Percentiles rank a stretch among this genome's conserved stretches.
Evolutionary conservation across 2,113 vertebrate species (phyloP).

Genomic region (Ibidorhyncha struthersii): DNA sequence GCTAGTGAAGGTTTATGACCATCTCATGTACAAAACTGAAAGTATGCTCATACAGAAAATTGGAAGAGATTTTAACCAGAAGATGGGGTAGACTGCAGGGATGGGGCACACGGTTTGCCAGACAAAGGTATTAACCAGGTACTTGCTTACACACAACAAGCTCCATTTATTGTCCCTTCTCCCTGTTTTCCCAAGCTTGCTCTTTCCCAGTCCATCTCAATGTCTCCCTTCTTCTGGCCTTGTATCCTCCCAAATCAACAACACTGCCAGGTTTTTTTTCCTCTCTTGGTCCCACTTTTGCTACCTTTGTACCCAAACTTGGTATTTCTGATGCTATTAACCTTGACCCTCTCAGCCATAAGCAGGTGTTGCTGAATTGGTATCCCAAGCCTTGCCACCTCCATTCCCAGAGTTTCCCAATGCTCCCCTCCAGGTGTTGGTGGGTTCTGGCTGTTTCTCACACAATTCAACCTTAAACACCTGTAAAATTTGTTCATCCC

Average conservation of each 20-base stretch:
- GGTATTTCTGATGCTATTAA: background rate
- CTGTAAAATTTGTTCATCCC: background rate
- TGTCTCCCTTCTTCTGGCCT: background rate
- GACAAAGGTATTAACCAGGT: background rate
- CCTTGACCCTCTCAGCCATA: background rate
- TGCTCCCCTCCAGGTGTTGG: rapidly evolving
- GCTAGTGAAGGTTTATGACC: background rate
- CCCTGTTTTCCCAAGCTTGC: background rate
- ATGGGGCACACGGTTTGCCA: background rate
- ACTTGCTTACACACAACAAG: background rate
- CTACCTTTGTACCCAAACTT: background rate
- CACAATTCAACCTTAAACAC: background rate
- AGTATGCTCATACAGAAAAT: background rate
- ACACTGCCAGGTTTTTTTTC: rapidly evolving
- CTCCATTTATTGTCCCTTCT: background rate
- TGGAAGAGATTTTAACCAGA: background rate
- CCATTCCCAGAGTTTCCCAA: background rate
- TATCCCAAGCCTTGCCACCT: background rate
- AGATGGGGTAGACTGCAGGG: background rate
- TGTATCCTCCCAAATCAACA: background rate
- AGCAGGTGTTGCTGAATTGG: background rate
- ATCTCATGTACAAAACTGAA: background rate
- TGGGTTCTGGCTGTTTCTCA: background rate
- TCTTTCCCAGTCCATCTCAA: background rate
- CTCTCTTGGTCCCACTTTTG: background rate